Conservation (phyloP, 2,797 vertebrate genomes). For the Gallinago stenura region DNA sequence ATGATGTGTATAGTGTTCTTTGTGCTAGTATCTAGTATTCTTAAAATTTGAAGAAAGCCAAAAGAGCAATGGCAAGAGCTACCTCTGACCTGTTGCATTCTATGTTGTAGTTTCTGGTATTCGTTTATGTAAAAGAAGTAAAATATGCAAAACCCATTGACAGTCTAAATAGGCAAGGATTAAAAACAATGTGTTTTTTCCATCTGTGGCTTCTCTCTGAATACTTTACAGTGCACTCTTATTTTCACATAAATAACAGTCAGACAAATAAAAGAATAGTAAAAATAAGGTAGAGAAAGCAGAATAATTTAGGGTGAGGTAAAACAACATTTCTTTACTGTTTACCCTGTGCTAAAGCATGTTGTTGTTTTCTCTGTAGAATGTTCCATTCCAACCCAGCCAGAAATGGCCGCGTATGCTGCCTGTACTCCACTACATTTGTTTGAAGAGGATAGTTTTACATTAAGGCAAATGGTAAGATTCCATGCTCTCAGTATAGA, state of each 20-base stretch:
- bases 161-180: background rate
- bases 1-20: background rate
- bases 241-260: background rate
- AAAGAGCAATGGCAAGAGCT: background rate
- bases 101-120: background rate
- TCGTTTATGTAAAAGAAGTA: background rate
- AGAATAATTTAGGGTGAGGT: background rate
- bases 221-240: background rate
- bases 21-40: background rate
- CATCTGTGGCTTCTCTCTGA: background rate
- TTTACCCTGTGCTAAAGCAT: background rate
- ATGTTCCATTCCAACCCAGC: slow-evolving; percentile 24
- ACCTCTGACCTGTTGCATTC: background rate
- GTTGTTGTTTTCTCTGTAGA: slow-evolving; percentile 65
- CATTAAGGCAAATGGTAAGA: slow-evolving; percentile 86
- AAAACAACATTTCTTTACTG: background rate
- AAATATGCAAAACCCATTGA: background rate
- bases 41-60: background rate
- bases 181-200: background rate
- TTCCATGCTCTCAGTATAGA: background rate
- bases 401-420: slow-evolving; percentile 84
- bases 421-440: slow-evolving; percentile 82
- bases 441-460: slow-evolving; percentile 81
- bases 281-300: background rate
- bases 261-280: background rate